phyloP scores from a whole-genome alignment of 1,140 invertebrate genomes.

The Brachionus manjavacas region DNA sequence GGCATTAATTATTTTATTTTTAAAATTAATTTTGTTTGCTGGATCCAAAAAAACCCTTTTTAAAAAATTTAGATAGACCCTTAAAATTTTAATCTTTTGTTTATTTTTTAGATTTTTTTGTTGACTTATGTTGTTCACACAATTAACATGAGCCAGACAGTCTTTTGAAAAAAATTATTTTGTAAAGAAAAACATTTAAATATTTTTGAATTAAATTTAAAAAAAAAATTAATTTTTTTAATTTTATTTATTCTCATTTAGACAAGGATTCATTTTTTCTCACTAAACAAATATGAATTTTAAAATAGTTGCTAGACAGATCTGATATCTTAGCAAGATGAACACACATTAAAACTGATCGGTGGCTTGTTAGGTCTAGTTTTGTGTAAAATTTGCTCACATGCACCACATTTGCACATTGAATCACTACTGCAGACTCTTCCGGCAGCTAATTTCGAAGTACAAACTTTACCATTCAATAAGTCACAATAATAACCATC shows the following conservation, averaged over 20 bases:
- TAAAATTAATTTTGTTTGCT: too few species aligned
- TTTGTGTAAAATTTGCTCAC: background rate
- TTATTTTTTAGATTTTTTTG: too few species aligned
- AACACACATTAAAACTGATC: conserved; percentile 10
- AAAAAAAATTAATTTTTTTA: background rate
- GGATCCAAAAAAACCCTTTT: too few species aligned
- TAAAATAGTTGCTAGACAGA: background rate
- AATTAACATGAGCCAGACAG: too few species aligned
- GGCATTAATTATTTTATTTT: too few species aligned
- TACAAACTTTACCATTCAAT: conserved; percentile 22
- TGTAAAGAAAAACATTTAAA: too few species aligned
- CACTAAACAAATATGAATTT: background rate
- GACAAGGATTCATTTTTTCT: background rate
- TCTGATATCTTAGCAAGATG: background rate
- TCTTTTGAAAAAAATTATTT: too few species aligned
- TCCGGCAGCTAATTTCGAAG: background rate
- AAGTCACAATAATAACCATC: background rate
- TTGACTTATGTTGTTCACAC: too few species aligned
- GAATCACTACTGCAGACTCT: background rate
- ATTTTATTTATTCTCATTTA: background rate
- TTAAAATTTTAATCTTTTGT: too few species aligned
- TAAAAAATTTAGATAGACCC: too few species aligned
- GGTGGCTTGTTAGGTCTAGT: conserved; percentile 11
- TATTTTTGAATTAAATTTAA: too few species aligned
- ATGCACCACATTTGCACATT: conserved; percentile 25